A percentile compares a stretch with the other conserved stretches of the same genome.
Conservation (phyloP, 53 echinoderm and acorn worm genomes). For the Patiria pectinifera region DNA sequence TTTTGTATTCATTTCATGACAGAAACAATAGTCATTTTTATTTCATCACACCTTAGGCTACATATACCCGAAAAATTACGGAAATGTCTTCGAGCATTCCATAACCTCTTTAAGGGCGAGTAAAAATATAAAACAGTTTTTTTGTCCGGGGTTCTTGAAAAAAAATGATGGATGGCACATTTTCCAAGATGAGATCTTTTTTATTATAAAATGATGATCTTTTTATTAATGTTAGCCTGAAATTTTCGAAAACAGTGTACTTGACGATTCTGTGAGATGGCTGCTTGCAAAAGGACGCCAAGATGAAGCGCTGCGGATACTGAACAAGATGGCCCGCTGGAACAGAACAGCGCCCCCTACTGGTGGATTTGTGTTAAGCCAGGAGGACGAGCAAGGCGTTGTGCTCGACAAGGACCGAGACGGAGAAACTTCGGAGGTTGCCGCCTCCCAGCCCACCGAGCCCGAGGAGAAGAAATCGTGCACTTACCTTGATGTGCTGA, state of each 20-base stretch:
- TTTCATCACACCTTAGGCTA: too few species aligned
- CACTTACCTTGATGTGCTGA: conserved; percentile 41
- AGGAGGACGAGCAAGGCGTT: background rate
- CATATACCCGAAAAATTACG: too few species aligned
- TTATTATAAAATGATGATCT: too few species aligned
- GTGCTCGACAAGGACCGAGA: background rate
- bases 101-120: too few species aligned
- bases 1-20: too few species aligned
- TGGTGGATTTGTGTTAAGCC: conserved; percentile 16
- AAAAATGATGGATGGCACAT: too few species aligned
- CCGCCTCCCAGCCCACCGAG: background rate
- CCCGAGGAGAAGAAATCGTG: background rate
- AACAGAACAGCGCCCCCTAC: conserved; percentile 34
- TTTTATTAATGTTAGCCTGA: background rate
- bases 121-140: too few species aligned
- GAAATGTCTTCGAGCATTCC: too few species aligned
- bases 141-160: too few species aligned
- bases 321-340: conserved; percentile 55
- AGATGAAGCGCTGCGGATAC: conserved; percentile 14
- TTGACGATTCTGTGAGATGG: conserved; percentile 61
- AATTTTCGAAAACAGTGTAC: conserved; percentile 23
- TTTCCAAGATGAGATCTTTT: too few species aligned
- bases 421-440: background rate
- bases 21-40: too few species aligned
- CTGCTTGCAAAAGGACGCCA: conserved; percentile 38